Evolutionary conservation across 2,797 vertebrate genomes (phyloP).

Genomic region (Peromyscus aztecus): DNA sequence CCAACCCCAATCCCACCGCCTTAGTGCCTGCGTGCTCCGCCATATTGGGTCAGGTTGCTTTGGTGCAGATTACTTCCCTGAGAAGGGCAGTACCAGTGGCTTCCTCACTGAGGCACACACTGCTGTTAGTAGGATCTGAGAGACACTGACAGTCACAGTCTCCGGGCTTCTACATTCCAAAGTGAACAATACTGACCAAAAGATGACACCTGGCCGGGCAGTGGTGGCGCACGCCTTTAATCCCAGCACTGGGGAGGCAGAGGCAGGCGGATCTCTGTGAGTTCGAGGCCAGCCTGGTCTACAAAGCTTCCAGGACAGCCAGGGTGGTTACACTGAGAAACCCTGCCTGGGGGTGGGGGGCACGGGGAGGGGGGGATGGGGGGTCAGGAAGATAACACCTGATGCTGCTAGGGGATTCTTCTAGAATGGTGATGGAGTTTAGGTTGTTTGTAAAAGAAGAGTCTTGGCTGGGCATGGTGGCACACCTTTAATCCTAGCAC

Average conservation of each 20-base stretch:
- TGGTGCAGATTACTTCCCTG: background rate
- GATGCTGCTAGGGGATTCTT: background rate
- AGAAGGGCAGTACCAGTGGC: background rate
- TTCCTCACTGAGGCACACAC: background rate
- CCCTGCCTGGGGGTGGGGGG: too few species aligned
- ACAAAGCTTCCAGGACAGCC: too few species aligned
- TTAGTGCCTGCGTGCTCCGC: background rate
- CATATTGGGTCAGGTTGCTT: background rate
- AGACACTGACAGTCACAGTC: background rate
- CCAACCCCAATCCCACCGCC: too few species aligned
- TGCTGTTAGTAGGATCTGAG: background rate
- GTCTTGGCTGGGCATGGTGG: too few species aligned
- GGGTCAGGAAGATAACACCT: background rate
- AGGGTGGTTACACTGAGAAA: too few species aligned
- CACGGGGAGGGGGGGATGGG: too few species aligned
- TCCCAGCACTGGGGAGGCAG: background rate
- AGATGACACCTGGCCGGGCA: background rate
- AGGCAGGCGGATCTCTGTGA: too few species aligned
- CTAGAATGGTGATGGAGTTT: background rate
- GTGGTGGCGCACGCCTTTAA: background rate
- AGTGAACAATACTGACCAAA: background rate
- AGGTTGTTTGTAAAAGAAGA: background rate
- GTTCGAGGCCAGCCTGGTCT: too few species aligned
- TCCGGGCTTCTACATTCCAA: background rate
- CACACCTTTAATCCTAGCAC: background rate